These are phyloP conservation scores for Microtus montanus DNA, from an alignment of 2,113 vertebrate genomes.

Conservation along the genomic window DNA sequence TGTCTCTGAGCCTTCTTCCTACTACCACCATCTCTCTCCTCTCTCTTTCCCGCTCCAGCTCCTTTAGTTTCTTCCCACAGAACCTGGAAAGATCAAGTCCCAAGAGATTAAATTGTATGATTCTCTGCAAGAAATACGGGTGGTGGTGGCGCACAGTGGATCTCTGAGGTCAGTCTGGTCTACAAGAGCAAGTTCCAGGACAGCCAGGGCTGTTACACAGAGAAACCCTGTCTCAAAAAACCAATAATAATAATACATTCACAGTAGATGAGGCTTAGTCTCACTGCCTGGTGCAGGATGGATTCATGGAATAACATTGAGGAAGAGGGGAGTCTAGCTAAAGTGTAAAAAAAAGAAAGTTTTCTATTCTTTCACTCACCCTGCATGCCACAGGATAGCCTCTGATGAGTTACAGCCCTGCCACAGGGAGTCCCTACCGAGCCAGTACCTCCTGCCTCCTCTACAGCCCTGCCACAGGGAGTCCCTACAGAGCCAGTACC, in stretches of 20 bases:
- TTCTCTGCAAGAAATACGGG: slow-evolving; percentile 12
- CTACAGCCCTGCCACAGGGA: slow-evolving; percentile 8
- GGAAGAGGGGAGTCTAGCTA: slow-evolving; percentile 32
- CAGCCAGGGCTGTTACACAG: too few species aligned
- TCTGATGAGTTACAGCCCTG: background rate
- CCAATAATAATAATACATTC: slow-evolving; percentile 27
- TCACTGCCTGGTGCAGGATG: background rate
- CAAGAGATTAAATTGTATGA: background rate
- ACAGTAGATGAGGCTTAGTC: background rate
- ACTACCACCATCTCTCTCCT: background rate
- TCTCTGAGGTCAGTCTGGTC: too few species aligned
- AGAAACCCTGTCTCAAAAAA: too few species aligned
- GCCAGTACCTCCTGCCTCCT: slow-evolving; percentile 36
- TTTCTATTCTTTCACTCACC: slow-evolving; percentile 62
- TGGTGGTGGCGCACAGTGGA: too few species aligned
- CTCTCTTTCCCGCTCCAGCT: background rate
- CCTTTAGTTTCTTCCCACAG: background rate
- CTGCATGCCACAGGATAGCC: slow-evolving; percentile 39
- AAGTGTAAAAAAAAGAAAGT: slow-evolving; percentile 55
- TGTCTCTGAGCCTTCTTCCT: background rate
- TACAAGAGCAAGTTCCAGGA: too few species aligned
- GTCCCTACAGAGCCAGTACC: slow-evolving; percentile 46
- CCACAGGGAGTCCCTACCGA: slow-evolving; percentile 35
- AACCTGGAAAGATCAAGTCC: slow-evolving; percentile 42
- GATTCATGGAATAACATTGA: slow-evolving; percentile 58